phyloP scores from a whole-genome alignment of 1,140 invertebrate species.

The Drosophila neocordata region DNA sequence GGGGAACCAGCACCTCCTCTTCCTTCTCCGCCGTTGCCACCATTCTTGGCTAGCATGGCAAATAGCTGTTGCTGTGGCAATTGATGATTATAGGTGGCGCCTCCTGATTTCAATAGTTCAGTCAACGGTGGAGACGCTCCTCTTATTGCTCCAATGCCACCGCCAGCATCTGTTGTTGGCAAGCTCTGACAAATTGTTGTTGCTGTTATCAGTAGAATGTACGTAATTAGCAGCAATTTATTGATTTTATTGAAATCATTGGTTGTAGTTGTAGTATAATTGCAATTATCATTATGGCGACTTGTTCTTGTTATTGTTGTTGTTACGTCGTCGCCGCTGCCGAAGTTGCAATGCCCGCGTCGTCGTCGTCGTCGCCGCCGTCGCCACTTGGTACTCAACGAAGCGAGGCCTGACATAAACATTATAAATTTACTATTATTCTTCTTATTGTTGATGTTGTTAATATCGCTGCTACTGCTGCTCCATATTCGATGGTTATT shows the following conservation, averaged over 20 bases:
- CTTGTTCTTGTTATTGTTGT: slow-evolving; percentile 24
- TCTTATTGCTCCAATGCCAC: slow-evolving; percentile 13
- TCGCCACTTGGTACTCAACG: slow-evolving; percentile 61
- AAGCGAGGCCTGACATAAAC: slow-evolving; percentile 68
- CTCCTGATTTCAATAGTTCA: slow-evolving; percentile 64
- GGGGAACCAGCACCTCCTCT: slow-evolving; percentile 23
- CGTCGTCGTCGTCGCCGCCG: slow-evolving; percentile 60
- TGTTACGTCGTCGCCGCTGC: slow-evolving; percentile 29
- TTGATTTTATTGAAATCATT: slow-evolving; percentile 81
- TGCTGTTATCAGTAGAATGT: slow-evolving; percentile 76
- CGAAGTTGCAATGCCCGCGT: not conserved
- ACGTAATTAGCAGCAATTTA: slow-evolving; percentile 81
- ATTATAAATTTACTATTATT: slow-evolving; percentile 62
- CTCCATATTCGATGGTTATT: slow-evolving; percentile 19
- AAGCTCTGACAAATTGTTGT: slow-evolving; percentile 76
- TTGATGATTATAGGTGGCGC: slow-evolving; percentile 69
- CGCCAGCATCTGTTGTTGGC: slow-evolving; percentile 55
- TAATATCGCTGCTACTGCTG: slow-evolving; percentile 18
- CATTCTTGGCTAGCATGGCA: slow-evolving; percentile 69
- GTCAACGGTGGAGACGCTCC: slow-evolving; percentile 47
- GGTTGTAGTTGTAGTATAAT: slow-evolving; percentile 62
- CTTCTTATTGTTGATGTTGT: slow-evolving; percentile 35
- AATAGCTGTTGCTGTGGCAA: slow-evolving; percentile 74
- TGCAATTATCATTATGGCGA: slow-evolving; percentile 71
- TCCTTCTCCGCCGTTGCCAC: slow-evolving; percentile 25